Conservation (phyloP, 2,888 invertebrate genomes). For the Lomographa bimaculata region DNA sequence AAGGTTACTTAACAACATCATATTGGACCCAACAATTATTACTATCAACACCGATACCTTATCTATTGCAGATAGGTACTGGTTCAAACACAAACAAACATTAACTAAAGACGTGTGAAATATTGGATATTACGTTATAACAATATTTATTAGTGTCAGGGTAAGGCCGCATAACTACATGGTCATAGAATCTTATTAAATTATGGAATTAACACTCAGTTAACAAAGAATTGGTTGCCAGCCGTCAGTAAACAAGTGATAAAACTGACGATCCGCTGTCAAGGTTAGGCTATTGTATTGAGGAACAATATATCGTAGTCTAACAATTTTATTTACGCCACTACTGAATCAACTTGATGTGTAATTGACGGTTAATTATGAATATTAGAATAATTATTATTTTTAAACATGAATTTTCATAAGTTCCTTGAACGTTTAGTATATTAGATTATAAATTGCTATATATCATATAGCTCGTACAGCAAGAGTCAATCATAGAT, state of each 20-base stretch:
- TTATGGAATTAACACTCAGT: slow-evolving; percentile 32
- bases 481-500: slow-evolving; percentile 48
- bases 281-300: slow-evolving; percentile 50
- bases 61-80: slow-evolving; percentile 46
- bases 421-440: slow-evolving; percentile 47
- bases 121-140: slow-evolving; percentile 29
- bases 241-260: slow-evolving; percentile 41
- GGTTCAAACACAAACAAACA: slow-evolving; percentile 36
- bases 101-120: slow-evolving; percentile 36
- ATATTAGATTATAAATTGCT: slow-evolving; percentile 36
- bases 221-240: slow-evolving; percentile 38
- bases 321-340: slow-evolving; percentile 23
- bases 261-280: slow-evolving; percentile 43
- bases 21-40: slow-evolving; percentile 40
- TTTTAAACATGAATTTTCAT: slow-evolving; percentile 22
- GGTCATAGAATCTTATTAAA: slow-evolving; percentile 21
- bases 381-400: too few species aligned
- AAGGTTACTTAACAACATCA: slow-evolving; percentile 56
- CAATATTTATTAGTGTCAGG: slow-evolving; percentile 40
- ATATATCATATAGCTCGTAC: slow-evolving; percentile 28
- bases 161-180: slow-evolving; percentile 30
- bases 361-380: too few species aligned
- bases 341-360: slow-evolving; percentile 14
- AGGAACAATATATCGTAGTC: slow-evolving; percentile 33
- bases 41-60: too few species aligned